Conservation (phyloP, 2,113 vertebrate genomes). For the Ictidomys tridecemlineatus region DNA sequence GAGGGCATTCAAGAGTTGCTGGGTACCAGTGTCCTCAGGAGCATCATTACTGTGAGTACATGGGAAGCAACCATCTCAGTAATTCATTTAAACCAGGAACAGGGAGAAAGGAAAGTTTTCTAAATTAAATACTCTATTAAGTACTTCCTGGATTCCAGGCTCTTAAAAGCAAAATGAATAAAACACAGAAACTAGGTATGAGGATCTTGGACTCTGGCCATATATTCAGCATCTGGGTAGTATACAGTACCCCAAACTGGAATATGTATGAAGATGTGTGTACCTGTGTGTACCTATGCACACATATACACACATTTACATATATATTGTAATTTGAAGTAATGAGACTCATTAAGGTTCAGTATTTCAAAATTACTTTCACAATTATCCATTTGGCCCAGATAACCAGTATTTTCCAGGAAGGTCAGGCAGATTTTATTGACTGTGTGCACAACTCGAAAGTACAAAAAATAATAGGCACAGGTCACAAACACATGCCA, state of each 20-base stretch:
- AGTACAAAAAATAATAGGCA: not conserved
- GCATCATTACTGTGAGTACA: constrained; percentile 92
- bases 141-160: not conserved
- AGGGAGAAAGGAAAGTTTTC: not conserved
- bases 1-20: constrained; percentile 90
- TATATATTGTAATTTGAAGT: not conserved
- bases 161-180: constrained; percentile 10
- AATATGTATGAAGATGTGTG: not conserved
- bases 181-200: not conserved
- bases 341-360: not conserved
- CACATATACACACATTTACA: not conserved
- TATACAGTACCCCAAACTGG: not conserved
- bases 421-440: not conserved
- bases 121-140: not conserved
- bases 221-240: not conserved
- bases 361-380: constrained; percentile 41
- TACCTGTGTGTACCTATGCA: accelerated
- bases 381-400: not conserved
- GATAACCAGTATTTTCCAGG: not conserved
- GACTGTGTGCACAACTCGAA: not conserved
- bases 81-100: constrained; percentile 36
- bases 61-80: constrained; percentile 43
- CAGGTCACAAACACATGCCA: not conserved
- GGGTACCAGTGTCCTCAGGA: constrained; percentile 91
- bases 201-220: not conserved